Conservation (phyloP, 2,113 vertebrate species). For the Oxygymnocypris stewartii region DNA sequence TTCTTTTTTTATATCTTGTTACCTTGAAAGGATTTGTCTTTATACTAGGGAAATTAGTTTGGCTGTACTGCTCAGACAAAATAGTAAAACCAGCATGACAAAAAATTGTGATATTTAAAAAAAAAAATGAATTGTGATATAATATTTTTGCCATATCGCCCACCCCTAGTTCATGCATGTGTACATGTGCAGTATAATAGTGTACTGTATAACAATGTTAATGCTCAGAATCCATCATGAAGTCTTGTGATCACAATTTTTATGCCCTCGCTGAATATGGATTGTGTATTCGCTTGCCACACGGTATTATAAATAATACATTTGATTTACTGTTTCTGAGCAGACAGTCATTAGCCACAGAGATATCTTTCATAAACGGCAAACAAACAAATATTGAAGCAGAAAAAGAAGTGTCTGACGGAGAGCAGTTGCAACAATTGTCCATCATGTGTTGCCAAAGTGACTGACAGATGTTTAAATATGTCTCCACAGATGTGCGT, state of each 20-base stretch:
- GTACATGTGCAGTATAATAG: conserved; percentile 37
- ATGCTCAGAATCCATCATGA: conserved; percentile 29
- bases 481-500: conserved; percentile 57
- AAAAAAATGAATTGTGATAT: no score
- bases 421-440: conserved; percentile 39
- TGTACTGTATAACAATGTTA: conserved; percentile 17
- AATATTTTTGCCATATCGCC: no score
- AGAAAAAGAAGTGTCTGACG: conserved; percentile 13
- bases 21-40: no score
- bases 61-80: no score
- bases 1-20: no score
- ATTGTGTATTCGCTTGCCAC: conserved; percentile 43
- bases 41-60: no score
- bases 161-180: neutral
- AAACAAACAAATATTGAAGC: conserved; percentile 30
- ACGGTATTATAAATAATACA: conserved; percentile 42
- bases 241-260: conserved; percentile 27
- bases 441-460: conserved; percentile 55
- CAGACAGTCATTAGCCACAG: conserved; percentile 28
- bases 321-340: conserved; percentile 16
- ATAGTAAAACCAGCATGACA: no score
- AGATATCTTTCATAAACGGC: conserved; percentile 24
- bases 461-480: conserved; percentile 64
- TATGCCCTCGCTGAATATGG: neutral
- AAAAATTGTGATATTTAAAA: no score